Base-by-base conservation (phyloP, 2,797 vertebrate species). In the Rhabdophis nuchalis region DNA sequence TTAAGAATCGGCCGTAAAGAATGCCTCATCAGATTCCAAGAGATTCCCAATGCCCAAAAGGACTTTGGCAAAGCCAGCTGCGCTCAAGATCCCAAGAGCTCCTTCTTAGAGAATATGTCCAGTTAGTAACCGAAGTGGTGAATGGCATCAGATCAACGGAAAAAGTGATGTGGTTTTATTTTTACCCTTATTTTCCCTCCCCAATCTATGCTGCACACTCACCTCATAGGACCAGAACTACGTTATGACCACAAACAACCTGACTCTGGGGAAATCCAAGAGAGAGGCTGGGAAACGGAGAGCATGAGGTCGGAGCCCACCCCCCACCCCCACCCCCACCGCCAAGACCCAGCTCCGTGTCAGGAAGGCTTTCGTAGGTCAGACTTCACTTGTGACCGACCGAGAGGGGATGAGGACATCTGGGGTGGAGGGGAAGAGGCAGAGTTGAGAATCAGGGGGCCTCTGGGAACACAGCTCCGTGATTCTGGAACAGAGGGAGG, bases 401-500 rank as follows among this genome's bases (percentile, higher is more conserved):
- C 98, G 97, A 97, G 98, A 98, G 96, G 98, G 95, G 94, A 98
- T 96, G 96, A 99, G 97, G 96, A 98, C 98, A 97, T 98, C 97
- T 94, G 98, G 97, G 96, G 98, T 97, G 97, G 97, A 93, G 96
- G 98, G 98, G 97, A 97, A 95, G 95, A 96, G 98, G 97, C 97
- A 96, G 96, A 98, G 98, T 97, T 98, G 98, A 98, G 98, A 97
- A 98, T 99, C 98, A 98, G 98, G 98, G 98, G 98, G 98, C 98
- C 98, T 98, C 98, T 98, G 98, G 96, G 98, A 98, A 98, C 94
- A 95, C 96, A 98, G 97, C 97, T 97, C 97, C 96, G 96, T 96
- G 97, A 97, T 97, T 97, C 98, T 99, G 46, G 96, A 97, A 96
- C 94, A 96, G 93, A 97, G 96, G 97, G 41, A 90, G 50, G 68